Evolutionary conservation across 2,888 invertebrate genomes (phyloP).

Genomic region (Synanthedon tipuliformis): DNA sequence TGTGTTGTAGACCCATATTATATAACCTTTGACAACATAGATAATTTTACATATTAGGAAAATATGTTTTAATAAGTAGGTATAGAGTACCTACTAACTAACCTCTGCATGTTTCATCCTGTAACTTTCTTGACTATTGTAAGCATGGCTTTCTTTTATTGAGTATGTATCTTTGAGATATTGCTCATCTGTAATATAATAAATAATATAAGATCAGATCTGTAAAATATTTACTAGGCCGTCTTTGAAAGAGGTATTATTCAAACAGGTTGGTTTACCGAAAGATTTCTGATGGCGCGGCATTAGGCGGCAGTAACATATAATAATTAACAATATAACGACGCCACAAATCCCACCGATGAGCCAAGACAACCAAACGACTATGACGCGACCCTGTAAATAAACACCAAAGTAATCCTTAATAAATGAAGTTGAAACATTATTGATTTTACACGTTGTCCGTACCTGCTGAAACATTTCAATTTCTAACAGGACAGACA

Average conservation of each 20-base stretch:
- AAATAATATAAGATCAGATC: background rate
- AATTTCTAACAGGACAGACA: constrained; percentile 47
- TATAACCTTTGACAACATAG: no score
- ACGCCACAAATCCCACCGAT: constrained; percentile 74
- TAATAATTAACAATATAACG: constrained; percentile 72
- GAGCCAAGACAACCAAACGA: constrained; percentile 69
- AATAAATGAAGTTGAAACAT: constrained; percentile 8
- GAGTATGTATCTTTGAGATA: constrained; percentile 55
- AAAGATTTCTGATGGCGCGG: constrained; percentile 77
- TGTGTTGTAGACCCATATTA: no score
- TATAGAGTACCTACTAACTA: background rate
- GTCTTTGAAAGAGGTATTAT: no score
- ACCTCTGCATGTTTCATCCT: constrained; percentile 57
- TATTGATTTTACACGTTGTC: constrained; percentile 27
- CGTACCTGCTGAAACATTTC: constrained; percentile 65
- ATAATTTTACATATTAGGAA: no score
- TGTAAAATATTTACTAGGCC: constrained; percentile 1
- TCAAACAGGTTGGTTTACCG: constrained; percentile 50
- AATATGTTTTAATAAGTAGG: no score
- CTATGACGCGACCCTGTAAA: constrained; percentile 63
- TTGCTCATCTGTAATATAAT: constrained; percentile 47
- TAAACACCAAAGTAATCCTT: constrained; percentile 10
- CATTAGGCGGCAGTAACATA: constrained; percentile 78
- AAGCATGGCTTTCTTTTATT: constrained; percentile 56
- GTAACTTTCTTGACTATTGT: constrained; percentile 47